A percentile compares a stretch with the other conserved stretches of the same genome.
phyloP scores from a whole-genome alignment of 2,113 vertebrate genomes.

The Pandion haliaetus region DNA sequence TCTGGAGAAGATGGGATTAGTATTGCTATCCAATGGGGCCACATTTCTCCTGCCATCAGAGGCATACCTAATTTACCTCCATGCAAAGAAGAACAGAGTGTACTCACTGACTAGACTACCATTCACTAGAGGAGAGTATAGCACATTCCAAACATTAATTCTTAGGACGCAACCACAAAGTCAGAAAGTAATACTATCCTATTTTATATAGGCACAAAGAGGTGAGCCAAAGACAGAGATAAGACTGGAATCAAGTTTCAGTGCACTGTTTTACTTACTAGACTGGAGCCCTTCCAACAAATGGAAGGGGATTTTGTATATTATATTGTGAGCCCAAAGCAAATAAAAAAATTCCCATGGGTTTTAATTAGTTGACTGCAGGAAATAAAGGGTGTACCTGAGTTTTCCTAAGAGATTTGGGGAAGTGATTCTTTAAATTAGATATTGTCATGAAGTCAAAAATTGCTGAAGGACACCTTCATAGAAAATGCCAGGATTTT shows the following conservation, averaged over 20 bases:
- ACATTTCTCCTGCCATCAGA: not conserved
- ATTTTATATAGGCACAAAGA: not conserved
- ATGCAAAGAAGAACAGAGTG: not conserved
- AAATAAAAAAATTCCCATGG: not conserved
- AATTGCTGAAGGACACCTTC: not conserved
- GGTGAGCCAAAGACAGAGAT: not conserved
- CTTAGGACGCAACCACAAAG: not conserved
- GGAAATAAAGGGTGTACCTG: not conserved
- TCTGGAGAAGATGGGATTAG: not conserved
- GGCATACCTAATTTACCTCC: not conserved
- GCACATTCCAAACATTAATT: not conserved
- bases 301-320: not conserved
- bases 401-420: not conserved
- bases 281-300: not conserved
- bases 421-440: not conserved
- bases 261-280: not conserved
- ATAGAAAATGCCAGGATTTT: not conserved
- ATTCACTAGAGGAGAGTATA: fast-evolving
- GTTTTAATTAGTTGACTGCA: not conserved
- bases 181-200: not conserved
- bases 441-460: not conserved
- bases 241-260: not conserved
- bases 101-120: not conserved
- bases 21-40: not conserved
- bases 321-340: not conserved